These are phyloP conservation scores for Crocidura indochinensis DNA, from an alignment of 2,797 vertebrate genomes.

Conservation along the genomic window DNA sequence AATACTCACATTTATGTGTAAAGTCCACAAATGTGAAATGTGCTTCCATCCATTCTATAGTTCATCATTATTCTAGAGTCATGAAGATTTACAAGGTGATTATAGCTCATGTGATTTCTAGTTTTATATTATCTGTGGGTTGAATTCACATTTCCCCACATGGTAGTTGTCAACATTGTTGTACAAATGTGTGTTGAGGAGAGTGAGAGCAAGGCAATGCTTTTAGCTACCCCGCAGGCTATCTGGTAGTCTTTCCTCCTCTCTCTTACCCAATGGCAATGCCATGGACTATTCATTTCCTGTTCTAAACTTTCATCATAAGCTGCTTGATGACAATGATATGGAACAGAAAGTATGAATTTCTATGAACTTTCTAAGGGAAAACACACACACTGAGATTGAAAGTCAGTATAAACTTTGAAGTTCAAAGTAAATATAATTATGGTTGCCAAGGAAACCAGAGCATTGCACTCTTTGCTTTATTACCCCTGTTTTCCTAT, in stretches of 20 bases:
- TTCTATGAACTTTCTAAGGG: slow-evolving; percentile 65
- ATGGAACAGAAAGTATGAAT: slow-evolving; percentile 24
- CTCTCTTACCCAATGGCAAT: neutral
- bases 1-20: slow-evolving; percentile 44
- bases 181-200: neutral
- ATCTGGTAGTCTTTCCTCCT: neutral
- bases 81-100: neutral
- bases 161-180: neutral
- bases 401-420: slow-evolving; percentile 60
- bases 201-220: neutral
- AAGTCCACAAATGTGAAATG: neutral
- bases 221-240: neutral
- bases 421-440: slow-evolving; percentile 74
- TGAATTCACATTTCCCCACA: neutral
- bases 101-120: neutral
- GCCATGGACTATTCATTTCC: neutral
- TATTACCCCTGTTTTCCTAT: slow-evolving; percentile 69
- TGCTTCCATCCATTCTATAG: neutral
- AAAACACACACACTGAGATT: slow-evolving; percentile 57
- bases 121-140: neutral
- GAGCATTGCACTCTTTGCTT: slow-evolving; percentile 65
- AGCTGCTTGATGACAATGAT: slow-evolving; percentile 34
- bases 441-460: slow-evolving; percentile 73
- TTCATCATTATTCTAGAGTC: neutral
- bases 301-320: neutral